A percentile compares a stretch with the other conserved stretches of the same genome.
These are phyloP conservation scores for Egretta garzetta DNA, from an alignment of 2,113 vertebrate genomes.

Conservation along the genomic window DNA sequence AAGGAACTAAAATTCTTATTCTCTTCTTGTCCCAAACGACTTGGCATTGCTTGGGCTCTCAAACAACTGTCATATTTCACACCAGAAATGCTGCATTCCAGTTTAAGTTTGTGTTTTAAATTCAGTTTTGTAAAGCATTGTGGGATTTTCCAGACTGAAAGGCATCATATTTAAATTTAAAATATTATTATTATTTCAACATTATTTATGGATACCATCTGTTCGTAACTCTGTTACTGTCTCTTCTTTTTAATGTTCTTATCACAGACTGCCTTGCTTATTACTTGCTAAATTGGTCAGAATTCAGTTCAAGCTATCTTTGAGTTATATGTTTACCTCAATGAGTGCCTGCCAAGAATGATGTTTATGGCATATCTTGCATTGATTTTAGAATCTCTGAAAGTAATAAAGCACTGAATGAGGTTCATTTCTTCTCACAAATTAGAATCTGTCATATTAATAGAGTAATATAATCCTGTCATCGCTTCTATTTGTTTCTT, in stretches of 20 bases:
- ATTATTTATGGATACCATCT: slow-evolving; percentile 63
- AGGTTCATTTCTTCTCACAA: slow-evolving; percentile 62
- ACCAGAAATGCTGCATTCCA: slow-evolving; percentile 20
- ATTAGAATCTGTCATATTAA: slow-evolving; percentile 68
- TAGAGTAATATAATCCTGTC: slow-evolving; percentile 51
- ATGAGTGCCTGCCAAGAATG: slow-evolving; percentile 48
- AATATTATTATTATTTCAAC: slow-evolving; percentile 65
- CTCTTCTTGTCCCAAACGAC: slow-evolving; percentile 24
- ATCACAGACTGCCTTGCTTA: slow-evolving; percentile 46
- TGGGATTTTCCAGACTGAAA: slow-evolving; percentile 57
- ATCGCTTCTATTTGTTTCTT: slow-evolving; percentile 10
- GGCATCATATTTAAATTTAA: slow-evolving; percentile 58
- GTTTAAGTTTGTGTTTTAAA: slow-evolving; percentile 37
- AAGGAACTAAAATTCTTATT: slow-evolving; percentile 40
- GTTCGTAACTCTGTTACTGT: slow-evolving; percentile 37
- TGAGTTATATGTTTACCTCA: slow-evolving; percentile 70
- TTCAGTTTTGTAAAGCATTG: slow-evolving; percentile 33
- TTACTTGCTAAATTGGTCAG: slow-evolving; percentile 65
- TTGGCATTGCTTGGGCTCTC: slow-evolving; percentile 51
- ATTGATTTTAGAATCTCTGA: slow-evolving; percentile 69
- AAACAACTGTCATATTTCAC: slow-evolving; percentile 60
- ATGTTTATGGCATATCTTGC: slow-evolving; percentile 61
- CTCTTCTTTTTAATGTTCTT: slow-evolving; percentile 60
- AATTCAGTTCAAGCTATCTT: slow-evolving; percentile 50
- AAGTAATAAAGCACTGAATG: slow-evolving; percentile 60